Conservation (phyloP, 1,140 invertebrate species). For the Cataglyphis hispanica region DNA sequence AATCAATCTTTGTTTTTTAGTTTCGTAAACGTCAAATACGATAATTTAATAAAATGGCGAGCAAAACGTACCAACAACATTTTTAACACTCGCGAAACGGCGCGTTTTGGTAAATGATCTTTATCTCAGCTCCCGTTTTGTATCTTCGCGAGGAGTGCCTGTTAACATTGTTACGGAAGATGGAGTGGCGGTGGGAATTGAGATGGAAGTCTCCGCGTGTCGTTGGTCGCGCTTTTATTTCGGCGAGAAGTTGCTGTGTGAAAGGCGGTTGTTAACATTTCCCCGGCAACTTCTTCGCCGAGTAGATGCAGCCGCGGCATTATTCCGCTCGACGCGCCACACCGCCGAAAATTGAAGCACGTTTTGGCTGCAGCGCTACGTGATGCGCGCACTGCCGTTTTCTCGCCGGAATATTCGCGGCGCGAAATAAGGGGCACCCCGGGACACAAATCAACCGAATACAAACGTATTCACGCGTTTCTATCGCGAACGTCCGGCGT, state of each 20-base stretch:
- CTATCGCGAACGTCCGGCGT: not conserved
- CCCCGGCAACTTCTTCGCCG: slow-evolving; percentile 48
- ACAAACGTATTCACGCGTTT: slow-evolving; percentile 72
- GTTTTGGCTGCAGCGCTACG: slow-evolving; percentile 76
- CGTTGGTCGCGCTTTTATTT: slow-evolving; percentile 57
- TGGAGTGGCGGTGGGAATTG: slow-evolving; percentile 2
- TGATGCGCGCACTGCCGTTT: slow-evolving; percentile 64
- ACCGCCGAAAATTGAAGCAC: slow-evolving; percentile 74
- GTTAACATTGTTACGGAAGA: slow-evolving; percentile 58
- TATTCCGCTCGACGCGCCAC: slow-evolving; percentile 36
- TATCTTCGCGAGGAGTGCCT: slow-evolving; percentile 22
- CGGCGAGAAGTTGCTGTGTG: slow-evolving; percentile 11
- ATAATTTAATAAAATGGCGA: not conserved
- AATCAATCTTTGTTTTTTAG: not conserved
- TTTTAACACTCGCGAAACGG: not conserved
- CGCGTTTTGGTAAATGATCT: slow-evolving; percentile 20
- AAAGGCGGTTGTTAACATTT: slow-evolving; percentile 68
- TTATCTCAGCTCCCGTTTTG: slow-evolving; percentile 15
- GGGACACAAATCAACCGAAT: slow-evolving; percentile 73
- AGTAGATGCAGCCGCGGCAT: slow-evolving; percentile 49
- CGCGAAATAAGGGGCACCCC: slow-evolving; percentile 68
- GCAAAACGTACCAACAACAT: not conserved
- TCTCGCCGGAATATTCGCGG: slow-evolving; percentile 60
- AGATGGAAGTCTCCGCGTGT: slow-evolving; percentile 44
- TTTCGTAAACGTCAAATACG: not conserved